These are phyloP conservation scores for Drosophila ohnishii DNA, from an alignment of 1,140 invertebrate species.

Conservation along the genomic window DNA sequence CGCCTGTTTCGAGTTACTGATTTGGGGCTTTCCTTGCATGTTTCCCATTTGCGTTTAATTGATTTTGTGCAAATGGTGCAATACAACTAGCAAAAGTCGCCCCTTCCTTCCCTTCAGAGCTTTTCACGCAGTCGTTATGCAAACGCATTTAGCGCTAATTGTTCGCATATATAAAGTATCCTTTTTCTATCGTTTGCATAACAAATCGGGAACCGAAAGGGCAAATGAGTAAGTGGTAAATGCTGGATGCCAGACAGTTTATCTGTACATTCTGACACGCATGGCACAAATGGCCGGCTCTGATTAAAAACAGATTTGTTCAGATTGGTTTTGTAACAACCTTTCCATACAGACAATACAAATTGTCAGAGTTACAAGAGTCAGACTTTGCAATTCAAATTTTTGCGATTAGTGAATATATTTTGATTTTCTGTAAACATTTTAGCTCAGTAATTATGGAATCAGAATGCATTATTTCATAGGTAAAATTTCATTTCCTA, in stretches of 20 bases:
- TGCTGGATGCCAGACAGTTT: constrained; percentile 1
- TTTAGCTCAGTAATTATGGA: background rate
- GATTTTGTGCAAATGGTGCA: constrained; percentile 55
- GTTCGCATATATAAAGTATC: constrained; percentile 23
- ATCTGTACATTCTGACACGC: constrained; percentile 31
- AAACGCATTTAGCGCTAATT: constrained; percentile 48
- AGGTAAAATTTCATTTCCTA: background rate
- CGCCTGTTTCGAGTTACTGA: constrained; percentile 13
- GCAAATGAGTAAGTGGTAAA: constrained; percentile 20
- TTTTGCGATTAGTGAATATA: background rate
- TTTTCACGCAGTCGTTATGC: constrained; percentile 25
- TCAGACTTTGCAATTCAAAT: constrained; percentile 15
- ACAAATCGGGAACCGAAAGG: constrained; percentile 16
- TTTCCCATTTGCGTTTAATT: constrained; percentile 61
- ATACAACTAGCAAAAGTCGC: constrained; percentile 24
- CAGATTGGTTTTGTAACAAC: constrained; percentile 32
- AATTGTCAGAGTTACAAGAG: background rate
- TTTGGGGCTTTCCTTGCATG: constrained; percentile 4
- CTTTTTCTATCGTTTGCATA: constrained; percentile 37
- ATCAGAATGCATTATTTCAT: background rate
- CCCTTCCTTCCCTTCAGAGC: constrained; percentile 20
- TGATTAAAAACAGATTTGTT: constrained; percentile 59
- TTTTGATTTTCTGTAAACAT: background rate
- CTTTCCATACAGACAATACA: constrained; percentile 13
- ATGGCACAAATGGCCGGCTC: constrained; percentile 14